phyloP scores from a whole-genome alignment of 1,140 invertebrate species.

The Caenorhabditis latens region DNA sequence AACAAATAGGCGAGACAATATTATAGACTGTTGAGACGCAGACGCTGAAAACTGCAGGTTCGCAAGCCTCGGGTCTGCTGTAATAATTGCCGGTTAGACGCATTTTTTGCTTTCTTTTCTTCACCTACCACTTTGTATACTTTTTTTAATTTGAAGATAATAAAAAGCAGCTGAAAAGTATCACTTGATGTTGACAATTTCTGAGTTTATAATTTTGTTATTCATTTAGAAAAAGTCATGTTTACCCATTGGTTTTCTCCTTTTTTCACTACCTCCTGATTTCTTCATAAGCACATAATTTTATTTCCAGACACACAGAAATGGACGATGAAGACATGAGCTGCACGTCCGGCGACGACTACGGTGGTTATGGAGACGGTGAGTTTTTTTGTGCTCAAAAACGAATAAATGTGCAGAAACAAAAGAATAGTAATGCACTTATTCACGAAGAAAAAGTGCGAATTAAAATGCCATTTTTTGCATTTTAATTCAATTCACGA shows the following conservation, averaged over 20 bases:
- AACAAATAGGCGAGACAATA: constrained; percentile 36
- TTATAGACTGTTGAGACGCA: background rate
- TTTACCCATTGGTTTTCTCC: background rate
- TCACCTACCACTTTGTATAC: background rate
- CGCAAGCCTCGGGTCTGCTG: background rate
- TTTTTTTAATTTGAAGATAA: background rate
- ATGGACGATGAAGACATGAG: constrained; percentile 63
- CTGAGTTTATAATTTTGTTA: too few species aligned
- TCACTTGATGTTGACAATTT: too few species aligned
- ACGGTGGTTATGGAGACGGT: constrained; percentile 41
- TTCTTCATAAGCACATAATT: background rate
- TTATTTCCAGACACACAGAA: constrained; percentile 39
- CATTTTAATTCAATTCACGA: too few species aligned
- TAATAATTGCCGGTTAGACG: constrained; percentile 14
- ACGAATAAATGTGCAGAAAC: too few species aligned
- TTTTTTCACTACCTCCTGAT: background rate
- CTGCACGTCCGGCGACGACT: constrained; percentile 37
- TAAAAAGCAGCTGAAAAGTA: background rate
- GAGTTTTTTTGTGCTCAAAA: background rate
- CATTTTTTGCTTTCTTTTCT: background rate
- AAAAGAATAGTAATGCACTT: too few species aligned
- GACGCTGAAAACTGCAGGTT: constrained; percentile 17
- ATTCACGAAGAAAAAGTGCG: too few species aligned
- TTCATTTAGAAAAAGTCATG: too few species aligned
- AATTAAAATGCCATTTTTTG: too few species aligned